phyloP scores from a whole-genome alignment of 2,797 vertebrate genomes.

The Enteromius afrohamiltoni region DNA sequence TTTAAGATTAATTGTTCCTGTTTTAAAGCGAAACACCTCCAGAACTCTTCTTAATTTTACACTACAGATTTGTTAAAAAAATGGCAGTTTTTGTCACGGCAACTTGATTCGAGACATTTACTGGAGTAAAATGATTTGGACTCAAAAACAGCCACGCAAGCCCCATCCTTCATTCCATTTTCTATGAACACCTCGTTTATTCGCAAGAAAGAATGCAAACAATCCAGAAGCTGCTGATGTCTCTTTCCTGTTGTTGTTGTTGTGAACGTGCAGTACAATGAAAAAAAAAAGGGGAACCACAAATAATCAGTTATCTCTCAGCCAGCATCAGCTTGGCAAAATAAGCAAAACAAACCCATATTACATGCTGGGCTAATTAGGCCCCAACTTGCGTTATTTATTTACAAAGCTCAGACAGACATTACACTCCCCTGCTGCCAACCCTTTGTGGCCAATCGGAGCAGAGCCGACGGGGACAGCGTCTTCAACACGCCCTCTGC shows the following conservation, averaged over 20 bases:
- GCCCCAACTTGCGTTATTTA: constrained; percentile 54
- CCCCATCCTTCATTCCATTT: background rate
- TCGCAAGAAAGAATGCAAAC: background rate
- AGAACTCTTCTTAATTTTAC: background rate
- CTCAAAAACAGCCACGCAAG: background rate
- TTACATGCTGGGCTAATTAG: constrained; percentile 61
- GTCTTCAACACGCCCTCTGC: constrained; percentile 43
- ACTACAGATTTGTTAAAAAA: background rate
- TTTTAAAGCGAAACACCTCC: background rate
- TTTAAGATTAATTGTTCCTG: background rate
- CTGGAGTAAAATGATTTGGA: background rate
- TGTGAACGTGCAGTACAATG: constrained; percentile 7
- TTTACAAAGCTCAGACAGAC: constrained; percentile 51
- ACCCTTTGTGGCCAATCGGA: constrained; percentile 51
- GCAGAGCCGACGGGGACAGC: constrained; percentile 24
- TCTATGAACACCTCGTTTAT: background rate
- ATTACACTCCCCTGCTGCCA: constrained; percentile 43
- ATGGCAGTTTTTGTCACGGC: background rate
- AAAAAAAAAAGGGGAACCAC: constrained; percentile 18
- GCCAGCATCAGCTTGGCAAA: constrained; percentile 50
- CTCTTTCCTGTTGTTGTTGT: constrained; percentile 22
- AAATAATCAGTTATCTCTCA: constrained; percentile 51
- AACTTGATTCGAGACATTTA: background rate
- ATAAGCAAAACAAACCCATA: constrained; percentile 54
- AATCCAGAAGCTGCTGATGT: constrained; percentile 17